phyloP scores from a whole-genome alignment of 2,888 invertebrate species.

The Chorisops tibialis region DNA sequence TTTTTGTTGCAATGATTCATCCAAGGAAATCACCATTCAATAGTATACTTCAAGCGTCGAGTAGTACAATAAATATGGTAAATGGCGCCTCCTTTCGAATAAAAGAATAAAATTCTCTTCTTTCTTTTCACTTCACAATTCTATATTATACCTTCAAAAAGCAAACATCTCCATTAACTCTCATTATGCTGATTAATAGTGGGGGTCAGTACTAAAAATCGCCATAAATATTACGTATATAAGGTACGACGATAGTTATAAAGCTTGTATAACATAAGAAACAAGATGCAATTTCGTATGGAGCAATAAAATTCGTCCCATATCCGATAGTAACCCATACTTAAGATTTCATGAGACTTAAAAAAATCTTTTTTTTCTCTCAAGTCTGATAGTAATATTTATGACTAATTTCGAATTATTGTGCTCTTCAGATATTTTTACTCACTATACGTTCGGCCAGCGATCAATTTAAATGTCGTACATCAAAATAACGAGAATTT shows the following conservation, averaged over 20 bases:
- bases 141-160: too few relatives aligned
- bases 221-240: constrained; percentile 5
- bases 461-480: constrained; percentile 25
- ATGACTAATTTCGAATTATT: constrained; percentile 25
- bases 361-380: too few relatives aligned
- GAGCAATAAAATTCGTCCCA: constrained; percentile 11
- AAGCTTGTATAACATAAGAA: not conserved
- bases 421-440: constrained; percentile 10
- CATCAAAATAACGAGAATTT: constrained; percentile 5
- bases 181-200: constrained; percentile 23
- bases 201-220: constrained; percentile 23
- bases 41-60: too few relatives aligned
- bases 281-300: constrained; percentile 12
- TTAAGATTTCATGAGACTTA: too few relatives aligned
- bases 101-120: too few relatives aligned
- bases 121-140: too few relatives aligned
- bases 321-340: too few relatives aligned
- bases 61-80: too few relatives aligned
- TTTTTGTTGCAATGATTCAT: too few relatives aligned
- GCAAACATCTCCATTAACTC: constrained; percentile 26
- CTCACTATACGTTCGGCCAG: not conserved
- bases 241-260: not conserved
- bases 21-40: too few relatives aligned
- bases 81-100: too few relatives aligned
- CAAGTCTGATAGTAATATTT: constrained; percentile 3